These are phyloP conservation scores for Xenops minutus DNA, from an alignment of 2,797 vertebrate species.

Conservation along the genomic window DNA sequence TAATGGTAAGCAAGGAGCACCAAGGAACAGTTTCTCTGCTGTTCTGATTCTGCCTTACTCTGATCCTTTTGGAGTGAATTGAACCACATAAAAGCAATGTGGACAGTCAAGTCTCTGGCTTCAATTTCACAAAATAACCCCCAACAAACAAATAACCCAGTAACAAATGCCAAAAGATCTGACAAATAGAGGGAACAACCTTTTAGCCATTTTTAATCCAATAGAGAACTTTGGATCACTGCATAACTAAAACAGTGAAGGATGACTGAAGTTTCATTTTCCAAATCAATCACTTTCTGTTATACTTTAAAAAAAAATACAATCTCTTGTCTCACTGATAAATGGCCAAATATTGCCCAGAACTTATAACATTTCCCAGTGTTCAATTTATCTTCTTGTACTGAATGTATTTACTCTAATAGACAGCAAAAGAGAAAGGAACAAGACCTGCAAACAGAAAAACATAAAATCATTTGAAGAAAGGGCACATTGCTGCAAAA, in stretches of 20 bases:
- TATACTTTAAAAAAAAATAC: constrained; percentile 10
- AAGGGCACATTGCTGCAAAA: neutral
- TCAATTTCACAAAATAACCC: neutral
- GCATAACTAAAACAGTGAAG: neutral
- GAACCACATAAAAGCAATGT: neutral
- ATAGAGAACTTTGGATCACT: neutral
- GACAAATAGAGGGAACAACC: neutral
- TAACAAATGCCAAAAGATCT: neutral
- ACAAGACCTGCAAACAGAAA: neutral
- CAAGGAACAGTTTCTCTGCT: neutral
- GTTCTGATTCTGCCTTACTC: neutral
- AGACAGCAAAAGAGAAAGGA: neutral
- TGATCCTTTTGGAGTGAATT: neutral
- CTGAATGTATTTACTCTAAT: neutral
- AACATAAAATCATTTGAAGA: neutral
- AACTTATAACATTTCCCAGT: neutral
- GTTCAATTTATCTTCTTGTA: constrained; percentile 40
- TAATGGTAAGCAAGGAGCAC: neutral
- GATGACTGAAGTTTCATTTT: constrained; percentile 27
- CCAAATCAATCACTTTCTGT: constrained; percentile 7
- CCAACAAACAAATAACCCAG: too few species aligned
- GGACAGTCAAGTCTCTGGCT: neutral
- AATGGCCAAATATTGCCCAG: neutral
- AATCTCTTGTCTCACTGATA: constrained; percentile 2
- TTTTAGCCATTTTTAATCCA: constrained; percentile 28